Evolutionary conservation across 2,888 invertebrate species (phyloP).

Genomic region (Scaptomyza cyrtandrae): DNA sequence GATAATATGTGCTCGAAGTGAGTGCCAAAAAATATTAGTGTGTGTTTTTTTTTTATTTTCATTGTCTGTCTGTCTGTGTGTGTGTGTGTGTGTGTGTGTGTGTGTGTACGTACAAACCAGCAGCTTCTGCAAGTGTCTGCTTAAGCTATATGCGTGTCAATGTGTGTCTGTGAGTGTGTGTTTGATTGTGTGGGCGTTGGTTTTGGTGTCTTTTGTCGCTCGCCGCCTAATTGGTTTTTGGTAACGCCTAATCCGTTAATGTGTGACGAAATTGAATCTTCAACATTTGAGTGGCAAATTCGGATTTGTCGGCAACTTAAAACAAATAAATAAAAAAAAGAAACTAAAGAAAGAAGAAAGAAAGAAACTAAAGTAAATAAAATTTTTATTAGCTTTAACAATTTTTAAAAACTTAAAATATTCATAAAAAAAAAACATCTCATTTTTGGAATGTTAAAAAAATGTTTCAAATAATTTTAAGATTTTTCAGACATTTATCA

Average conservation of each 20-base stretch:
- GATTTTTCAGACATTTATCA: not conserved
- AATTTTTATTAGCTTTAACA: too few species aligned
- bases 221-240: constrained; percentile 49
- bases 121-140: constrained; percentile 13
- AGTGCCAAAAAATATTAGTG: constrained; percentile 41
- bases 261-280: constrained; percentile 23
- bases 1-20: constrained; percentile 41
- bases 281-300: not conserved
- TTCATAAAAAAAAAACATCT: too few species aligned
- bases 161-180: not conserved
- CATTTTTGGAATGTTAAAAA: not conserved
- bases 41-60: constrained; percentile 48
- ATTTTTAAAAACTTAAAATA: too few species aligned
- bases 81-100: constrained; percentile 30
- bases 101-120: constrained; percentile 43
- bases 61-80: constrained; percentile 27
- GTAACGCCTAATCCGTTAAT: constrained; percentile 42
- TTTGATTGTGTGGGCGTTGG: constrained; percentile 1
- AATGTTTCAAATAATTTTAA: not conserved
- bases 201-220: constrained; percentile 5
- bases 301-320: not conserved
- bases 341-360: too few species aligned
- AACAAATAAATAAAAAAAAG: not conserved
- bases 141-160: constrained; percentile 3
- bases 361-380: too few species aligned